These are phyloP conservation scores for Remorina albescens DNA, from an alignment of 2,797 vertebrate species.

Conservation along the genomic window DNA sequence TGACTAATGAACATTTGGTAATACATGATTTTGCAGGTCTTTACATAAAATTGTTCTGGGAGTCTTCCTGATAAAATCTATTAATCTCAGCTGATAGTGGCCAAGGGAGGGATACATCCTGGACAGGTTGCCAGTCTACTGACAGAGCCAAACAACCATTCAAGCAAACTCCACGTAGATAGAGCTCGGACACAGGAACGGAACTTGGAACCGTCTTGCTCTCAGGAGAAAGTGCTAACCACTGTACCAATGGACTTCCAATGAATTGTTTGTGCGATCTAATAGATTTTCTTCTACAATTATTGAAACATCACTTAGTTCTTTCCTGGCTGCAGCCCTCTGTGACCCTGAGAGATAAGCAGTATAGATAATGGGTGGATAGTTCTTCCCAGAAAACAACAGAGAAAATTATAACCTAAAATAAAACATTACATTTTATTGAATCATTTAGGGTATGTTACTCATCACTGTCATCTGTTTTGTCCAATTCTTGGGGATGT, in stretches of 20 bases:
- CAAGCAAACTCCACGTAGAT: too few species aligned
- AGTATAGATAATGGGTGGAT: too few species aligned
- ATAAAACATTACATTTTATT: not conserved
- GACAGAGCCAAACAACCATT: too few species aligned
- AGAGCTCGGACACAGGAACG: too few species aligned
- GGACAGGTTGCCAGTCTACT: too few species aligned
- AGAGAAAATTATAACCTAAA: not conserved
- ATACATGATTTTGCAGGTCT: conserved; percentile 4
- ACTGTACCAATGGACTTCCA: conserved; percentile 5
- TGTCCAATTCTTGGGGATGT: not conserved
- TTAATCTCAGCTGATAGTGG: too few species aligned
- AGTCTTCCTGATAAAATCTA: not conserved
- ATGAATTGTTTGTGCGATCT: not conserved
- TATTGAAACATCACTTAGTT: not conserved
- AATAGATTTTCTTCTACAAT: not conserved
- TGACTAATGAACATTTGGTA: not conserved
- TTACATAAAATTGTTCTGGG: not conserved
- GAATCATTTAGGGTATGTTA: not conserved
- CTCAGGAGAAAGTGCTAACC: too few species aligned
- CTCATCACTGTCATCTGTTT: not conserved
- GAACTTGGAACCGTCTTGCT: not conserved
- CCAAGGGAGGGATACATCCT: too few species aligned
- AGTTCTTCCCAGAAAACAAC: not conserved
- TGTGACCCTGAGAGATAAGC: too few species aligned
- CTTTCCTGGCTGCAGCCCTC: too few species aligned